phyloP scores from a whole-genome alignment of 2,113 vertebrate genomes.

The Muntiacus muntjak region DNA sequence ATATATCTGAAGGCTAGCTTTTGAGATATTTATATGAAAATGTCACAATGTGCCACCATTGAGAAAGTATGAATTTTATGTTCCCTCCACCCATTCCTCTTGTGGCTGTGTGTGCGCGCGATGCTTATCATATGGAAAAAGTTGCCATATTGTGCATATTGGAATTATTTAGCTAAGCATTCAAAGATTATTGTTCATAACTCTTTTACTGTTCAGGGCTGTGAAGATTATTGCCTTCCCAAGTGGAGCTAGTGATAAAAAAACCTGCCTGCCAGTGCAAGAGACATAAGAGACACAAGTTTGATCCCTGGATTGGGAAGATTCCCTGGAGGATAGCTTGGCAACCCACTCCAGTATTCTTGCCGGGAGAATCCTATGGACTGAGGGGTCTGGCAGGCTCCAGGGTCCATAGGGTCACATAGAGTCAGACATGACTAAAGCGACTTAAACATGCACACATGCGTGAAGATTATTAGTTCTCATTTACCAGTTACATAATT shows the following conservation, averaged over 20 bases:
- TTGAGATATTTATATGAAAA: not conserved
- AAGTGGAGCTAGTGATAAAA: not conserved
- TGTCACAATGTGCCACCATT: not conserved
- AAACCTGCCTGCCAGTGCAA: not conserved
- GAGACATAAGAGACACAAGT: not conserved
- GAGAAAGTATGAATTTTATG: not conserved
- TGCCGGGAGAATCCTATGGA: not conserved
- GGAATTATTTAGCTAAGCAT: not conserved
- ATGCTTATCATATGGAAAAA: not conserved
- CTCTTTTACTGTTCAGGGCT: not conserved
- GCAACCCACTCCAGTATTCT: not conserved
- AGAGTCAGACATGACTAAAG: not conserved
- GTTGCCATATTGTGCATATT: not conserved
- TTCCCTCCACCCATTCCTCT: not conserved
- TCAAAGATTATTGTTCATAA: not conserved
- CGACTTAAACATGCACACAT: not conserved
- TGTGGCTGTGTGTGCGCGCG: fast-evolving
- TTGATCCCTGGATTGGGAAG: not conserved
- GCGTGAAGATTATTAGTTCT: not conserved
- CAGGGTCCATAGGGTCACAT: not conserved
- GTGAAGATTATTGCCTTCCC: not conserved
- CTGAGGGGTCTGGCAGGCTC: not conserved
- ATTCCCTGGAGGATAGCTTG: not conserved
- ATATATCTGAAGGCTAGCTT: not conserved
- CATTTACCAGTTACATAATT: not conserved